phyloP scores from a whole-genome alignment of 2,113 vertebrate genomes.

The Serilophus lunatus region DNA sequence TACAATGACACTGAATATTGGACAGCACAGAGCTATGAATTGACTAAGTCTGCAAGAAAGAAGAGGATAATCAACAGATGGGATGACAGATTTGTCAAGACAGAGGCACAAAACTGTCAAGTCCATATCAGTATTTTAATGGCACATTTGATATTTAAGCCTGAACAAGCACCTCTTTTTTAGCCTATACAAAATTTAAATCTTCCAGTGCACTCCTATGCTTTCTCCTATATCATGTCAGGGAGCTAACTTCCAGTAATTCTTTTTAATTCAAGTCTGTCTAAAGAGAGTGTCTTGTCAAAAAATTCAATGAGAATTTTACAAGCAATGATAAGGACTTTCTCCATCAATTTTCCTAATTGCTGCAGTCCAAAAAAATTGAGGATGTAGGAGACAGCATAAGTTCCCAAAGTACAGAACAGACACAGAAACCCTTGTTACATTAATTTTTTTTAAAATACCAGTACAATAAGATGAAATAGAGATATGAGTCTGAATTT shows the following conservation, averaged over 20 bases:
- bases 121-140: neutral
- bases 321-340: neutral
- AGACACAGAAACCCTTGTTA: neutral
- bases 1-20: neutral
- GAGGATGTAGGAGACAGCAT: neutral
- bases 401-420: neutral
- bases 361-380: neutral
- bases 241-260: neutral
- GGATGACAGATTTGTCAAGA: neutral
- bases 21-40: neutral
- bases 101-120: neutral
- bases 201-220: neutral
- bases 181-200: neutral
- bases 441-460: neutral
- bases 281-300: neutral
- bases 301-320: neutral
- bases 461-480: neutral
- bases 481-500: neutral
- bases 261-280: neutral
- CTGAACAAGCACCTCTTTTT: neutral
- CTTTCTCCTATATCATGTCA: fast-evolving
- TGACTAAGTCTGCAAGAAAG: neutral
- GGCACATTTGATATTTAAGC: neutral
- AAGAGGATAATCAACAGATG: neutral
- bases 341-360: neutral